A percentile compares a stretch with the other conserved stretches of the same genome.
Evolutionary conservation across 2,113 vertebrate species (phyloP).

Genomic region (Prinia subflava): DNA sequence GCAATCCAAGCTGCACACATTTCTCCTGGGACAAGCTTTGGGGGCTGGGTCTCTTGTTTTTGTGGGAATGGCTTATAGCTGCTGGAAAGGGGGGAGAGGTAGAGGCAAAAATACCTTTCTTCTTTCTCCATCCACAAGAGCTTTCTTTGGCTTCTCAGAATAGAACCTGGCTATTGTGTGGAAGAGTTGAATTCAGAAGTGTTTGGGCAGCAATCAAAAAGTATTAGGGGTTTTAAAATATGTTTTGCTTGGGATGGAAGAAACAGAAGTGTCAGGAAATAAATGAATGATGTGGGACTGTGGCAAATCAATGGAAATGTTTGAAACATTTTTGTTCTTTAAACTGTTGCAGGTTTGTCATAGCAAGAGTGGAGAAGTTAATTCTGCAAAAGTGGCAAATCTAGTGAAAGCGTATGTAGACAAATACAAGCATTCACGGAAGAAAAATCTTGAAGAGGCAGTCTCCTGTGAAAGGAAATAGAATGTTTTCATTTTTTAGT

Average conservation of each 20-base stretch:
- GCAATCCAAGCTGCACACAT: fast-evolving
- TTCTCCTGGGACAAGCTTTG: background rate
- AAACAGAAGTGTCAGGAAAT: background rate
- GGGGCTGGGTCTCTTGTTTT: background rate
- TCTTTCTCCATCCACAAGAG: background rate
- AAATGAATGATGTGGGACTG: background rate
- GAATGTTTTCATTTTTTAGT: slow-evolving; percentile 14
- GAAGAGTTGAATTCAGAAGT: background rate
- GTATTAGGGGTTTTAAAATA: background rate
- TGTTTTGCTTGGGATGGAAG: background rate
- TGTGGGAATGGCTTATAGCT: background rate
- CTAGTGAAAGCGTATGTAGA: slow-evolving; percentile 97
- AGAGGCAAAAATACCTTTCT: background rate
- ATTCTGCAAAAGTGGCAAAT: slow-evolving; percentile 95
- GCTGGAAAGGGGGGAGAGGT: background rate
- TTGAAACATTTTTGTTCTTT: background rate
- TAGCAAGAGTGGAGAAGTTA: slow-evolving; percentile 98
- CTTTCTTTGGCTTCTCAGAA: background rate
- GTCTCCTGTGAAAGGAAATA: slow-evolving; percentile 65
- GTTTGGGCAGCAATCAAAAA: background rate
- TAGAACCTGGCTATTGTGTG: background rate
- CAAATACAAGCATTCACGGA: slow-evolving; percentile 95
- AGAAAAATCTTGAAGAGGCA: slow-evolving; percentile 79
- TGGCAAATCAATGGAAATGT: background rate
- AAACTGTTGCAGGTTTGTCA: slow-evolving; percentile 85